A percentile compares a stretch with the other conserved stretches of the same genome.
Conservation (phyloP, 2,888 invertebrate species). For the Pseudeuparius sepicola region DNA sequence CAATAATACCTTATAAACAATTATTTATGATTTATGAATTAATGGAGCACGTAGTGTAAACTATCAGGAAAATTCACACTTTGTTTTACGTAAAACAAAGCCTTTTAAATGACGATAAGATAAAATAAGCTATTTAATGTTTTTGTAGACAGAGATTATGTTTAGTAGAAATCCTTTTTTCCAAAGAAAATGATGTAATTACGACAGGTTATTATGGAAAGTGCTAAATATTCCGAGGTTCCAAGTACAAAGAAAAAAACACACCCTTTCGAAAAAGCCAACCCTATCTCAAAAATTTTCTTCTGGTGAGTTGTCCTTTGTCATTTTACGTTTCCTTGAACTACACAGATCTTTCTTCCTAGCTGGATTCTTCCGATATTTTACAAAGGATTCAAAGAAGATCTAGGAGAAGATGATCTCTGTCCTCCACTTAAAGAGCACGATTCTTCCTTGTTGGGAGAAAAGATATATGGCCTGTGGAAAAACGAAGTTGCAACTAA, state of each 20-base stretch:
- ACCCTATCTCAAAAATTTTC: slow-evolving; percentile 18
- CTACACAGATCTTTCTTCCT: no score
- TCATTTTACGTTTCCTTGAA: not conserved
- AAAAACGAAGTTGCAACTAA: slow-evolving; percentile 24
- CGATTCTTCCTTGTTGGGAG: slow-evolving; percentile 29
- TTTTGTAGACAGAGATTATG: no score
- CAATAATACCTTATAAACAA: no score
- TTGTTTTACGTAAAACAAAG: no score
- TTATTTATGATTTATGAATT: no score
- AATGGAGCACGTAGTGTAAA: no score
- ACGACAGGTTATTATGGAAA: no score
- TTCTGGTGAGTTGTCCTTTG: slow-evolving; percentile 20
- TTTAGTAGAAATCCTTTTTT: no score
- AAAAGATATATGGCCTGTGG: slow-evolving; percentile 25
- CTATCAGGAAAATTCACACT: no score
- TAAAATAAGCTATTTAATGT: no score
- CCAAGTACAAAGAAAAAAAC: slow-evolving; percentile 13
- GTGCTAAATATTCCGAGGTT: slow-evolving; percentile 2
- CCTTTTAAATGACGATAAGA: no score
- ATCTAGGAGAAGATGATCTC: slow-evolving; percentile 42
- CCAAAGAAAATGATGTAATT: no score
- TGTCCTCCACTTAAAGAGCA: slow-evolving; percentile 39
- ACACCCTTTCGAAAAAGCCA: slow-evolving; percentile 17
- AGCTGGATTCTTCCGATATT: slow-evolving; percentile 44
- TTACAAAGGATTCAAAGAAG: slow-evolving; percentile 39